These are phyloP conservation scores for Nomada lathburiana DNA, from an alignment of 2,888 invertebrate genomes.

Conservation along the genomic window DNA sequence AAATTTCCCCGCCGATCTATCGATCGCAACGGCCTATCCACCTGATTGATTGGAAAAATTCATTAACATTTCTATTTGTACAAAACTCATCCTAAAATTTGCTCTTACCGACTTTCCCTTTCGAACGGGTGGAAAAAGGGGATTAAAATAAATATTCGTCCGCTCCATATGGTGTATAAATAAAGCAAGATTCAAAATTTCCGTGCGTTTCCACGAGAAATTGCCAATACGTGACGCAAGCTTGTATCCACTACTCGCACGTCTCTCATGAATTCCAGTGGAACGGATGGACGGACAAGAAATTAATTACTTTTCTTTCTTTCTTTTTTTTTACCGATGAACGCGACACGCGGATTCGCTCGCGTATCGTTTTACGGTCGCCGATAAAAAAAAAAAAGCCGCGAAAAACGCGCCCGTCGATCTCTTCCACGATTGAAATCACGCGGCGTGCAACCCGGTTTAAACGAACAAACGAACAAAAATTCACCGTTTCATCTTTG, in stretches of 20 bases:
- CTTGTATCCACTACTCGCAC: neutral
- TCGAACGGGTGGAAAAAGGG: neutral
- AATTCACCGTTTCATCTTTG: slow-evolving; percentile 29
- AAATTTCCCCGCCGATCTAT: too few relatives aligned
- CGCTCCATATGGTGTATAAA: slow-evolving; percentile 3
- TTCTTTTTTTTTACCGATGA: slow-evolving; percentile 19
- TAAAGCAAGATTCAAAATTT: neutral
- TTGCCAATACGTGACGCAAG: neutral
- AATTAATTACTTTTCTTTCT: slow-evolving; percentile 64
- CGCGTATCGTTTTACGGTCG: slow-evolving; percentile 50
- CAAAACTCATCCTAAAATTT: neutral
- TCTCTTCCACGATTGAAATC: slow-evolving; percentile 31
- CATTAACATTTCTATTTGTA: too few relatives aligned
- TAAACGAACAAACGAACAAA: neutral
- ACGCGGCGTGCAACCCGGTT: neutral
- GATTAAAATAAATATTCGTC: neutral
- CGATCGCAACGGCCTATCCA: too few relatives aligned
- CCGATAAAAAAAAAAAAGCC: slow-evolving; percentile 53
- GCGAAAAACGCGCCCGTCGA: slow-evolving; percentile 9
- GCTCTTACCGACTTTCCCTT: neutral
- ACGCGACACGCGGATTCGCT: slow-evolving; percentile 5
- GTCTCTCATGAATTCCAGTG: slow-evolving; percentile 11
- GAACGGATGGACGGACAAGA: slow-evolving; percentile 55
- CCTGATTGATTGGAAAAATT: too few relatives aligned
- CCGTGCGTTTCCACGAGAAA: slow-evolving; percentile 1